Base-by-base conservation (phyloP, 92 coral and sea anemone genomes). In the Phenganax stokvisi region DNA sequence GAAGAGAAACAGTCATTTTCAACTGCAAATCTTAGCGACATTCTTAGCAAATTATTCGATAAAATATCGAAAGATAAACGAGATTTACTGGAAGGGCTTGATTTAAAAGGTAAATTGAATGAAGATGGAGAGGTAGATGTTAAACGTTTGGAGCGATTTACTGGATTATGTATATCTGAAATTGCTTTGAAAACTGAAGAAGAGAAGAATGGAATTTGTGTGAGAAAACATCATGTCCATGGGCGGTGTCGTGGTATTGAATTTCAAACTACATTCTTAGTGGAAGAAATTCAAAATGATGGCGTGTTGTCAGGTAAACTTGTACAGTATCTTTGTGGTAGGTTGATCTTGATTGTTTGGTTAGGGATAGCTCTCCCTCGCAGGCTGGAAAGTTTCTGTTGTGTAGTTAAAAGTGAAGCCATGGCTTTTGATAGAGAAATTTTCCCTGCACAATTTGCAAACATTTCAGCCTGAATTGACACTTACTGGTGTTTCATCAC, bases 241-340 rank as follows among this genome's bases (percentile, higher is more conserved):
- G 97, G 96, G 47, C 87, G 84, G 71, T 94, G 98, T 83, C 82
- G 84, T 27, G 79, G 76, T 68, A 73, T 94, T 58, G 70, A 87
- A 51, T 92, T 94, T 86, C 62, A 72, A 55, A 90, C 83, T 63
- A 90, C 89, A 64, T 92, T 94, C 67, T 86, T 86, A 59, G 93
- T 92, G 15, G 87, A 85, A 59, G 96, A 93, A 83, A 76, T 51
- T 1, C 80, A 81, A 68, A 86, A 71, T 28, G 74, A 68, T 13
- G 80, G 12, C 51, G 1, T 29, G 70, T 79, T 72, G 47, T 9
- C 62, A 71, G 77, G 79, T 54, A 73, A 71, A 27, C 56, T 75
- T 75, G 31, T 44, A 27, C 15, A 51, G 15, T 10, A 8, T 17
- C 74, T 15, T 52, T 12, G 47, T 25, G 31, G 29, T 11, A 7